phyloP scores from a whole-genome alignment of 1,140 invertebrate species.

The Eulimnadia texana region DNA sequence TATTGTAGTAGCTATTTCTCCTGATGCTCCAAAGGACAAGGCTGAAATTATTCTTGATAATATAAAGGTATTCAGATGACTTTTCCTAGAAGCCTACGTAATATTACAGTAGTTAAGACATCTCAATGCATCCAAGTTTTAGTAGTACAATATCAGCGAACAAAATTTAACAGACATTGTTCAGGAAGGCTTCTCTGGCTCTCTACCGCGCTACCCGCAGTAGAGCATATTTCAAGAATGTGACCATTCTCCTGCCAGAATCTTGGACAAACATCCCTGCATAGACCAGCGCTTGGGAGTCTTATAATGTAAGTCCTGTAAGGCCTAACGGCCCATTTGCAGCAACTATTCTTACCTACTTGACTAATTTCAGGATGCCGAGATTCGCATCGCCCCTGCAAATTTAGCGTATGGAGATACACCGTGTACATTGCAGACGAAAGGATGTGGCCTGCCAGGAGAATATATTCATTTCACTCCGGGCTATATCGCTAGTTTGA shows the following conservation, averaged over 20 bases:
- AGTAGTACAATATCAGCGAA: not conserved
- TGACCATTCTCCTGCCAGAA: slow-evolving; percentile 37
- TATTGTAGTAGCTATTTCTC: slow-evolving; percentile 10
- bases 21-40: not conserved
- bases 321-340: too few relatives aligned
- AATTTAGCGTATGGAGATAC: slow-evolving; percentile 21
- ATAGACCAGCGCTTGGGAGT: not conserved
- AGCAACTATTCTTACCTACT: too few relatives aligned
- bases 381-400: slow-evolving; percentile 32
- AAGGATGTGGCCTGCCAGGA: slow-evolving; percentile 25
- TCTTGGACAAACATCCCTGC: slow-evolving; percentile 28
- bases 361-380: slow-evolving; percentile 25
- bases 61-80: too few relatives aligned
- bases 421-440: slow-evolving; percentile 26
- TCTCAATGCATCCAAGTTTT: too few relatives aligned
- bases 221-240: slow-evolving; percentile 33
- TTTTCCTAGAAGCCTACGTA: too few relatives aligned
- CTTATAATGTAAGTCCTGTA: not conserved
- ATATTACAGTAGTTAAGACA: too few relatives aligned
- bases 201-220: slow-evolving; percentile 37
- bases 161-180: slow-evolving; percentile 28
- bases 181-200: slow-evolving; percentile 34
- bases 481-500: slow-evolving; percentile 21
- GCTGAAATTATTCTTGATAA: not conserved
- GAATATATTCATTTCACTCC: slow-evolving; percentile 26